phyloP scores from a whole-genome alignment of 2,797 vertebrate genomes.

The Malurus splendens region DNA sequence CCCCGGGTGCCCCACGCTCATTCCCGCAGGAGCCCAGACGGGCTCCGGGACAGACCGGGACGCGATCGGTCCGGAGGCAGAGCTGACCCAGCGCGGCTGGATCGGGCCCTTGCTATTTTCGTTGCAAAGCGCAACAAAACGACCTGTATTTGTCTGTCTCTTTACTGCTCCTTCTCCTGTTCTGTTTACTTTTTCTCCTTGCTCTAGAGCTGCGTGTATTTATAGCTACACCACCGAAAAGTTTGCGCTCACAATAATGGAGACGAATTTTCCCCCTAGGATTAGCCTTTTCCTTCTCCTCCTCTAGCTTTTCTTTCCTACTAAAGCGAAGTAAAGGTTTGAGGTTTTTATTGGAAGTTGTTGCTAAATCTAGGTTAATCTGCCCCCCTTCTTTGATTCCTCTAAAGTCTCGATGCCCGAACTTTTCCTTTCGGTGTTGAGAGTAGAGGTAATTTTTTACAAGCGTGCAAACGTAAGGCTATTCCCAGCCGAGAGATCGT shows the following conservation, averaged over 20 bases:
- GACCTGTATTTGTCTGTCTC: not conserved
- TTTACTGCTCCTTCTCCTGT: not conserved
- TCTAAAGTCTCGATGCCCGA: not conserved
- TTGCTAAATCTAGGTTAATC: not conserved
- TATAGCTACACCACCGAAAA: not conserved
- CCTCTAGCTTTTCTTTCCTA: not conserved
- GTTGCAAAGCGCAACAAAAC: not conserved
- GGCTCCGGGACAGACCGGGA: not conserved
- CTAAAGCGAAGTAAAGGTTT: not conserved
- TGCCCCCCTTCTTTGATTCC: accelerated
- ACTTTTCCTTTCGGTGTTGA: not conserved
- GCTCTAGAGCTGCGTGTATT: not conserved
- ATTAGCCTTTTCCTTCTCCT: not conserved
- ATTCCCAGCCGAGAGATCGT: not conserved
- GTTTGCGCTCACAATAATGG: not conserved
- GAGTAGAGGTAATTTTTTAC: not conserved
- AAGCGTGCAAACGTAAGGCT: not conserved
- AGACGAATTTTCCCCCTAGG: not conserved
- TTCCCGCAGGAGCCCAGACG: not conserved
- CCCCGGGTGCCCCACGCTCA: not conserved
- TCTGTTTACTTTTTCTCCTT: not conserved
- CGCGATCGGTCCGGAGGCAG: no score
- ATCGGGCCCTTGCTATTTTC: not conserved
- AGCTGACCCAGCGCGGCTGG: not conserved
- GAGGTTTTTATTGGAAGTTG: not conserved